Conservation (phyloP, 2,888 invertebrate species). For the Eremobia ochroleuca region DNA sequence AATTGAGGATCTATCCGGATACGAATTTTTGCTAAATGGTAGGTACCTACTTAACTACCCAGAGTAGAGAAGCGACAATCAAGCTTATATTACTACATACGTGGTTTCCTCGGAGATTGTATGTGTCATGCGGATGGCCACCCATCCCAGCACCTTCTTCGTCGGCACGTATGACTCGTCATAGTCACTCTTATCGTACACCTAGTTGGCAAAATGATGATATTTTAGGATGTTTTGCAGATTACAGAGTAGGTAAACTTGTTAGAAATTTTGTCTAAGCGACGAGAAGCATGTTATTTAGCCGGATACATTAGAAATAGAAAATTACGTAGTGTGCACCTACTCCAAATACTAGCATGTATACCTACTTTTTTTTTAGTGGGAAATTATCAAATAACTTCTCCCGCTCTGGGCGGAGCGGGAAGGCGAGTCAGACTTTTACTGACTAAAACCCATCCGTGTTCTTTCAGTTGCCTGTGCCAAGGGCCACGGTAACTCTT, state of each 20-base stretch:
- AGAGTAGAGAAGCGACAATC: not conserved
- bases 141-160: conserved; percentile 59
- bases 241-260: not conserved
- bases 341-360: not conserved
- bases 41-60: not conserved
- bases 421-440: no score
- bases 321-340: not conserved
- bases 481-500: no score
- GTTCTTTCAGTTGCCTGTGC: no score
- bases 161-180: conserved; percentile 65
- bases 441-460: no score
- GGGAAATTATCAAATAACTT: no score
- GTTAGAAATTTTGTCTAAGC: not conserved
- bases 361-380: no score
- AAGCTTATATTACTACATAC: conserved; percentile 57
- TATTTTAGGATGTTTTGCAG: not conserved
- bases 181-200: conserved; percentile 60
- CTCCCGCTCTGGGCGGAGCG: no score
- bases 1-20: not conserved
- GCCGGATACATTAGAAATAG: not conserved
- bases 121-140: conserved; percentile 66
- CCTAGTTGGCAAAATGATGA: conserved; percentile 34
- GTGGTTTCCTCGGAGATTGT: conserved; percentile 57
- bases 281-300: not conserved
- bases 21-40: not conserved